These are phyloP conservation scores for Fabriciana adippe DNA, from an alignment of 2,888 invertebrate genomes.

Conservation along the genomic window DNA sequence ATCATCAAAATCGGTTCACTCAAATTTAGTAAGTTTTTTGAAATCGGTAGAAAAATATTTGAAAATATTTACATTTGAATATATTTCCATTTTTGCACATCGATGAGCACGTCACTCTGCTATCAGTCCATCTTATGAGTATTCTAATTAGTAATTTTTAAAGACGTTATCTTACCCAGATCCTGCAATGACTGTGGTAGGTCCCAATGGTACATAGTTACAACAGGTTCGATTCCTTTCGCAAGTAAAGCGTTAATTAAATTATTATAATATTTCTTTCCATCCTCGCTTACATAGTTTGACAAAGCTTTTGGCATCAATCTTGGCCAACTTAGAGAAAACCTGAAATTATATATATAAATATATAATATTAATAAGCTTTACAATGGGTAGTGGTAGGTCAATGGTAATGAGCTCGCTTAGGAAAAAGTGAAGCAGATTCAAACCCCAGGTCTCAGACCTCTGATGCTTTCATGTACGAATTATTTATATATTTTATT, in stretches of 20 bases:
- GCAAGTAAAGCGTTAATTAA: slow-evolving; percentile 82
- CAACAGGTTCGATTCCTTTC: slow-evolving; percentile 82
- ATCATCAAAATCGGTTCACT: too few relatives aligned
- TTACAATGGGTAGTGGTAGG: neutral
- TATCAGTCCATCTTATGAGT: too few relatives aligned
- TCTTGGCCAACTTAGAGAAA: slow-evolving; percentile 5
- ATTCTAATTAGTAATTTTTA: neutral
- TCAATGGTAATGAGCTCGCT: neutral
- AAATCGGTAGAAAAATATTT: too few relatives aligned
- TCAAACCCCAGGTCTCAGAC: too few relatives aligned
- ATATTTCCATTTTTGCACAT: too few relatives aligned
- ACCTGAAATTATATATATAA: neutral
- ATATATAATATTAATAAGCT: neutral
- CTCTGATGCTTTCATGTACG: too few relatives aligned
- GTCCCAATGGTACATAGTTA: slow-evolving; percentile 84
- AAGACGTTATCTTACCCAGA: slow-evolving; percentile 40
- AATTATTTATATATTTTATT: too few relatives aligned
- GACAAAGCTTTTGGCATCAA: slow-evolving; percentile 5
- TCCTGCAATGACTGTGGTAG: slow-evolving; percentile 67
- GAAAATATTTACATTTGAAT: too few relatives aligned
- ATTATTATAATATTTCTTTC: slow-evolving; percentile 9
- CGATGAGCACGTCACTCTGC: too few relatives aligned
- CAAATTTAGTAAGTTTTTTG: too few relatives aligned
- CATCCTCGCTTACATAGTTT: slow-evolving; percentile 4
- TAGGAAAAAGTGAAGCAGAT: too few relatives aligned